These are phyloP conservation scores for Cnemophilus loriae DNA, from an alignment of 2,113 vertebrate species.

Conservation along the genomic window DNA sequence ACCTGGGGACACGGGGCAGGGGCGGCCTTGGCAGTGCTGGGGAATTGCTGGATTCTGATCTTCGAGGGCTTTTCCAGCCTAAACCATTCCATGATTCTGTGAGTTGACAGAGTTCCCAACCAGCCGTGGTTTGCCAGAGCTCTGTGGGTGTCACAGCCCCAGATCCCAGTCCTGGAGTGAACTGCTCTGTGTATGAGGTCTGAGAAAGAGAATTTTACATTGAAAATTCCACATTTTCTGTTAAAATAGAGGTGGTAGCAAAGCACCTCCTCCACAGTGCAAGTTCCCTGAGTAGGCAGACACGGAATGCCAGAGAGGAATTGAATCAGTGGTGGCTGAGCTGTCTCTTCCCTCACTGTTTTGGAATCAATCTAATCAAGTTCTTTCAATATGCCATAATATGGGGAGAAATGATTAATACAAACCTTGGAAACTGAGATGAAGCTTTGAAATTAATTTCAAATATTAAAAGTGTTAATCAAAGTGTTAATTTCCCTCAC, in stretches of 20 bases:
- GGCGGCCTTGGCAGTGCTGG: not conserved
- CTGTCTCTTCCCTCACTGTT: not conserved
- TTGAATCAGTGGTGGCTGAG: not conserved
- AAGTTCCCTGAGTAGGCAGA: not conserved
- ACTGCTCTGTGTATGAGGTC: not conserved
- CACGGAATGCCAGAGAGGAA: not conserved
- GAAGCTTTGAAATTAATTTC: not conserved
- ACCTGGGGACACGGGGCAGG: not conserved
- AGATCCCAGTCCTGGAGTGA: not conserved
- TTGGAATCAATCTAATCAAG: not conserved
- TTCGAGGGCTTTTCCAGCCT: not conserved
- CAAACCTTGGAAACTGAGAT: not conserved
- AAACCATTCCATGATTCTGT: accelerated
- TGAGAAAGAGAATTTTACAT: not conserved
- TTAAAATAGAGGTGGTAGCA: not conserved
- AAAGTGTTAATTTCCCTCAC: not conserved
- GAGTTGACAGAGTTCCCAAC: accelerated
- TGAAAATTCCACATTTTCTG: not conserved
- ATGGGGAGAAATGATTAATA: not conserved
- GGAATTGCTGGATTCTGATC: accelerated
- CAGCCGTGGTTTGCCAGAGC: not conserved
- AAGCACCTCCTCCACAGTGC: not conserved
- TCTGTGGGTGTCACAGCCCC: not conserved
- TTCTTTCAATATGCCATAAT: not conserved
- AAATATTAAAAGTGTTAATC: not conserved